Evolutionary conservation across 2,888 invertebrate species (phyloP).

Genomic region (Drosophila algonquin): DNA sequence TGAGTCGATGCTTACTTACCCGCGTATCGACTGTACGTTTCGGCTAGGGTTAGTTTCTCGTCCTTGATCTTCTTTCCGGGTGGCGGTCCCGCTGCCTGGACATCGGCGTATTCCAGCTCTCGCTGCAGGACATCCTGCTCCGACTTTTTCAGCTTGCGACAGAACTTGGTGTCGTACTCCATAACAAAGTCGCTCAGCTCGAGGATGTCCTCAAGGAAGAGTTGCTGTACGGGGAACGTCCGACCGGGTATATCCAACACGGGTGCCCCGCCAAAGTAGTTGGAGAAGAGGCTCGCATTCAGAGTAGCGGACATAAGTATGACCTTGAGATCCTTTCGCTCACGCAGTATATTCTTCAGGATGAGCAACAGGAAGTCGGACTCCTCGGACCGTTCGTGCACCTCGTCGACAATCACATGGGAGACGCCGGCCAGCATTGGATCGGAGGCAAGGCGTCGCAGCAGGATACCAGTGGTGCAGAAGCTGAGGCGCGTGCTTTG

Average conservation of each 20-base stretch:
- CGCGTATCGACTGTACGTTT: slow-evolving; percentile 88
- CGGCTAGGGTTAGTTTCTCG: slow-evolving; percentile 88
- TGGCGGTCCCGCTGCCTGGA: slow-evolving; percentile 85
- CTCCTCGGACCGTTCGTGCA: slow-evolving; percentile 95
- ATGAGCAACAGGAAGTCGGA: slow-evolving; percentile 95
- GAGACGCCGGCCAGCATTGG: slow-evolving; percentile 90
- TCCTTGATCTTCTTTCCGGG: slow-evolving; percentile 88
- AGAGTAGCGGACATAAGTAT: slow-evolving; percentile 97
- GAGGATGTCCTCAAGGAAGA: slow-evolving; percentile 92
- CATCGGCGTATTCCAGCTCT: slow-evolving; percentile 88
- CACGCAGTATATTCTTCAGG: slow-evolving; percentile 89
- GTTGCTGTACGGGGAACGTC: slow-evolving; percentile 93
- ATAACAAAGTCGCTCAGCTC: slow-evolving; percentile 87
- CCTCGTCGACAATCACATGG: slow-evolving; percentile 95
- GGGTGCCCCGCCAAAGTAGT: slow-evolving; percentile 92
- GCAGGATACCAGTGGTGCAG: slow-evolving; percentile 96
- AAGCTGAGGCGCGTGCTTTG: slow-evolving; percentile 92
- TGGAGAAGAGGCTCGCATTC: slow-evolving; percentile 92
- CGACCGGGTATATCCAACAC: slow-evolving; percentile 92
- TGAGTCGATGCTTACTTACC: slow-evolving; percentile 77
- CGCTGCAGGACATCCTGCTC: slow-evolving; percentile 86
- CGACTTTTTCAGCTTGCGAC: slow-evolving; percentile 87
- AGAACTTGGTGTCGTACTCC: slow-evolving; percentile 86
- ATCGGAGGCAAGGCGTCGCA: slow-evolving; percentile 92
- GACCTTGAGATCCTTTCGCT: slow-evolving; percentile 90